Conservation (phyloP, 1,140 invertebrate species). For the Penaeus chinensis region DNA sequence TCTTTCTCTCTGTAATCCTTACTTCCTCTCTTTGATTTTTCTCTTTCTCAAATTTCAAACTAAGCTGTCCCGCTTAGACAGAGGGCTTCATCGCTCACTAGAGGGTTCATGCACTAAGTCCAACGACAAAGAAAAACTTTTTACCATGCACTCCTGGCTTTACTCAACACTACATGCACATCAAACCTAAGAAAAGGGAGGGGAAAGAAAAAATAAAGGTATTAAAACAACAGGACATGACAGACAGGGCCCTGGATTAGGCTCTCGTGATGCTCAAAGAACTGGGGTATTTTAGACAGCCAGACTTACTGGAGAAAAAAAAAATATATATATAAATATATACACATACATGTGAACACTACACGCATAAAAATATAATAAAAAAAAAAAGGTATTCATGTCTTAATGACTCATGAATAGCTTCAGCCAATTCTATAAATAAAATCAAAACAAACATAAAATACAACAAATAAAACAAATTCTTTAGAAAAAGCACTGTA, state of each 20-base stretch:
- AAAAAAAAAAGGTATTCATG: too few species aligned
- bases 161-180: constrained; percentile 45
- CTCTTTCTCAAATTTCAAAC: constrained; percentile 8
- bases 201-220: constrained; percentile 27
- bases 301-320: neutral
- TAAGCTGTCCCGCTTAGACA: too few species aligned
- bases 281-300: neutral
- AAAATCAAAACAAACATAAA: too few species aligned
- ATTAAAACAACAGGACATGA: neutral
- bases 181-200: constrained; percentile 43
- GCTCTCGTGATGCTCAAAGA: constrained; percentile 47
- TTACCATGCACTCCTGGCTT: constrained; percentile 43
- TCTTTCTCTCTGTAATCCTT: neutral
- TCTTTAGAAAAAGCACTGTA: too few species aligned
- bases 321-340: constrained; percentile 10
- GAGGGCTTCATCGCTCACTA: neutral
- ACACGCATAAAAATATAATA: too few species aligned
- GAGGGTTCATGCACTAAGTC: constrained; percentile 43
- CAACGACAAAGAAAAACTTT: too few species aligned
- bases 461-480: too few species aligned
- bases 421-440: too few species aligned
- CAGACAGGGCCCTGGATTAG: constrained; percentile 16
- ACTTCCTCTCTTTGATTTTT: neutral
- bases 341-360: neutral
- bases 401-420: too few species aligned